Conservation (phyloP, 2,797 vertebrate genomes). For the Echeneis naucrates region DNA sequence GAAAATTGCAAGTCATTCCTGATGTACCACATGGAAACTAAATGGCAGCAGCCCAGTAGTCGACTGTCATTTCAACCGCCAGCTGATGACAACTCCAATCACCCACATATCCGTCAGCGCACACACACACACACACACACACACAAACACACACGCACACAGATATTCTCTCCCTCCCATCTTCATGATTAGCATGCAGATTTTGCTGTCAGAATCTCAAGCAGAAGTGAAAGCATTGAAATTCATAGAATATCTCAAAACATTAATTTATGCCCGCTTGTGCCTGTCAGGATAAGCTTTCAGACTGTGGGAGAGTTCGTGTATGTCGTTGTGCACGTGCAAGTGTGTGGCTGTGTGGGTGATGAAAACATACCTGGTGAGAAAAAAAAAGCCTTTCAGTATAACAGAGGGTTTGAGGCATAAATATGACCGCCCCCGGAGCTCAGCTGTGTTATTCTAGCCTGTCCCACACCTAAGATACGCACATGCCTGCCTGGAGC, state of each 20-base stretch:
- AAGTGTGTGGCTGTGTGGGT: constrained; percentile 31
- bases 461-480: constrained; percentile 68
- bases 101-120: constrained; percentile 64
- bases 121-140: constrained; percentile 26
- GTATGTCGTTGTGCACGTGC: constrained; percentile 2
- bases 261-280: constrained; percentile 65
- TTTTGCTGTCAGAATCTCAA: constrained; percentile 71
- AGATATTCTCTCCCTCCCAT: constrained; percentile 41
- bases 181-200: constrained; percentile 74
- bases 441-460: constrained; percentile 81
- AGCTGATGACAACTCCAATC: constrained; percentile 80
- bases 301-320: constrained; percentile 15
- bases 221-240: constrained; percentile 72
- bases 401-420: constrained; percentile 59
- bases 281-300: constrained; percentile 54
- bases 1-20: constrained; percentile 85
- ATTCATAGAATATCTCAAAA: constrained; percentile 75
- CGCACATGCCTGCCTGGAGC: constrained; percentile 71
- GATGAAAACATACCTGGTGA: constrained; percentile 62
- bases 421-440: constrained; percentile 75
- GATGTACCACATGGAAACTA: constrained; percentile 77
- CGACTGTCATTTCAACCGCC: constrained; percentile 79
- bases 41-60: constrained; percentile 80
- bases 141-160: constrained; percentile 20
- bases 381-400: constrained; percentile 57